Evolutionary conservation across 2,113 vertebrate genomes (phyloP).

Genomic region (Pleuronectes platessa): DNA sequence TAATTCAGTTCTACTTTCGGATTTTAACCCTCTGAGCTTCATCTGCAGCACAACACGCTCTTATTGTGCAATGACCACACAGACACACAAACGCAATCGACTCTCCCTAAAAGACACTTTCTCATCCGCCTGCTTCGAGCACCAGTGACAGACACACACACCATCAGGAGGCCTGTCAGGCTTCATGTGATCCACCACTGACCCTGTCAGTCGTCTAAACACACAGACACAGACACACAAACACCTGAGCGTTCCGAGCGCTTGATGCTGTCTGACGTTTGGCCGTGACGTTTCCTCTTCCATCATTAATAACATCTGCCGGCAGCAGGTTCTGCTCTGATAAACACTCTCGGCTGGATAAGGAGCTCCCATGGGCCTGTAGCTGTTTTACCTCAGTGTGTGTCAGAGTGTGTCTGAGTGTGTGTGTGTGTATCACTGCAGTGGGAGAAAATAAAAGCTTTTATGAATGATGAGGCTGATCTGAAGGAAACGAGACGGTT

Average conservation of each 20-base stretch:
- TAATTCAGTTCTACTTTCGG: too few relatives aligned
- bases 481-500: slow-evolving; percentile 21
- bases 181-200: slow-evolving; percentile 19
- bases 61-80: not conserved
- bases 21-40: too few relatives aligned
- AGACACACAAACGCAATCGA: not conserved
- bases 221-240: slow-evolving; percentile 38
- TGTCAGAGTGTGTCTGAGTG: slow-evolving; percentile 36
- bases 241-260: slow-evolving; percentile 22
- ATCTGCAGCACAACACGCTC: not conserved
- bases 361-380: slow-evolving; percentile 24
- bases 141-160: slow-evolving; percentile 1
- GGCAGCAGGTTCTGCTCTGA: slow-evolving; percentile 69
- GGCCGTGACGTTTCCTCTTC: slow-evolving; percentile 29
- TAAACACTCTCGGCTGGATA: slow-evolving; percentile 58
- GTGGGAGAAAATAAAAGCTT: slow-evolving; percentile 43
- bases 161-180: slow-evolving; percentile 27
- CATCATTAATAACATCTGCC: slow-evolving; percentile 64
- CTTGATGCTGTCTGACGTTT: slow-evolving; percentile 11
- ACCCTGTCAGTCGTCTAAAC: slow-evolving; percentile 11
- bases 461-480: slow-evolving; percentile 45
- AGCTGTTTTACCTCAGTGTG: slow-evolving; percentile 34
- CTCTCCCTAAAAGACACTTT: not conserved
- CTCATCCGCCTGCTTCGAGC: not conserved
- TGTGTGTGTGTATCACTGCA: slow-evolving; percentile 51